phyloP scores from a whole-genome alignment of 2,888 invertebrate genomes.

The Dicranocentrus wangi region DNA sequence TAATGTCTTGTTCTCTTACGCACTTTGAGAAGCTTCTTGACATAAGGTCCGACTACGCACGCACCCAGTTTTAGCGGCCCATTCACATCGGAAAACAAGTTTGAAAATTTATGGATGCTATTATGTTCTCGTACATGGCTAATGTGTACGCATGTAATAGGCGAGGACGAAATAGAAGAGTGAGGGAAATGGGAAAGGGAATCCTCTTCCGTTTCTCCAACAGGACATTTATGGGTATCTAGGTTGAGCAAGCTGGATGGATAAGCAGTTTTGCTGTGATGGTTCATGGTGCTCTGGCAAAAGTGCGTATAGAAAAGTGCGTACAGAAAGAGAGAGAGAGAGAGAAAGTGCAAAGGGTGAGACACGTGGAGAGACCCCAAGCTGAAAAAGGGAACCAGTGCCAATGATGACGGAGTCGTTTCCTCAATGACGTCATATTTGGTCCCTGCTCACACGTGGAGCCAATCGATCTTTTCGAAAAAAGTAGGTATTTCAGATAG shows the following conservation, averaged over 20 bases:
- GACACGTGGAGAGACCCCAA: constrained; percentile 63
- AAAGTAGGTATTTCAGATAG: constrained; percentile 7
- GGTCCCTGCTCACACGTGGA: constrained; percentile 64
- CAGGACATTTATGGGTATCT: constrained; percentile 16
- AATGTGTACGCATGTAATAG: not conserved
- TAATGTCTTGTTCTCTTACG: constrained; percentile 12
- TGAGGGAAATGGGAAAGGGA: not conserved
- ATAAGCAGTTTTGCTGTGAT: not conserved
- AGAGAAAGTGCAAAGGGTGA: constrained; percentile 69
- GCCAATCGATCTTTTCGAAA: constrained; percentile 58
- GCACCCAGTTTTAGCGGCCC: not conserved
- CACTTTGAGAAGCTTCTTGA: not conserved
- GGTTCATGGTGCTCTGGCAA: not conserved
- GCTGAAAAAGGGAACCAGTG: constrained; percentile 49
- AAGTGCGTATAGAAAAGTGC: constrained; percentile 29
- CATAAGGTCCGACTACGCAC: not conserved
- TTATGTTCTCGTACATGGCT: not conserved
- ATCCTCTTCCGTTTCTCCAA: constrained; percentile 2
- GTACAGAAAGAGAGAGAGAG: constrained; percentile 40
- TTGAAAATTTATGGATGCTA: constrained; percentile 26
- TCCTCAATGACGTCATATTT: constrained; percentile 63
- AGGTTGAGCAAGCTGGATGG: constrained; percentile 4
- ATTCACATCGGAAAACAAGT: not conserved
- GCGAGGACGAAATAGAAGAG: not conserved
- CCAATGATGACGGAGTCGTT: constrained; percentile 57